Percentiles rank a stretch among this genome's conserved stretches.
These are phyloP conservation scores for Amblyornis subalaris DNA, from an alignment of 2,113 vertebrate genomes.

Conservation along the genomic window DNA sequence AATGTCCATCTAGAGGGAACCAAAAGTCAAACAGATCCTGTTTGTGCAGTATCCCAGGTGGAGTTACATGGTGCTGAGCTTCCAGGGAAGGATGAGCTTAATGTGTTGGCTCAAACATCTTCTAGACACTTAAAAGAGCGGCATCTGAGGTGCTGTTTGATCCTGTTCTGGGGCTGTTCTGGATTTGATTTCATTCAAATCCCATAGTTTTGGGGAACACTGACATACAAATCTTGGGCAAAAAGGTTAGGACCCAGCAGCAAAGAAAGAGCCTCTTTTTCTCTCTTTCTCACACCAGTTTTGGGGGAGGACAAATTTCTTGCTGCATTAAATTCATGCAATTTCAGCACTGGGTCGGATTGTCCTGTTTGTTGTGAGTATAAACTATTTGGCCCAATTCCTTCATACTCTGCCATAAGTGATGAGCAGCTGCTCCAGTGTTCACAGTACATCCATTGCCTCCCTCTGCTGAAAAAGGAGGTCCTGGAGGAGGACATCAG, in stretches of 20 bases:
- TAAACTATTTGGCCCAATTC: neutral
- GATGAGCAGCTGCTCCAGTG: neutral
- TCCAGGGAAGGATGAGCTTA: neutral
- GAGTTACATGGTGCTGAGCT: neutral
- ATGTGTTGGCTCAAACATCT: neutral
- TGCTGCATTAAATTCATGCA: neutral
- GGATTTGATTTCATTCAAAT: neutral
- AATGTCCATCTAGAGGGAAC: neutral
- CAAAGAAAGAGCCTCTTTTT: too few relatives aligned
- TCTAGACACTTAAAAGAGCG: fast-evolving
- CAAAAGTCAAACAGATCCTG: neutral
- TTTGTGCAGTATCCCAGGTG: neutral
- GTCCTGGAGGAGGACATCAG: neutral
- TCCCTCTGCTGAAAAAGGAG: neutral
- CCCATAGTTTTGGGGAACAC: neutral
- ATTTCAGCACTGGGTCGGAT: neutral
- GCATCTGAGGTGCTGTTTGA: neutral
- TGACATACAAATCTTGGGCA: neutral
- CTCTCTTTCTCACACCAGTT: neutral
- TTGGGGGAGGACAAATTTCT: neutral
- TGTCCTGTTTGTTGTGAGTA: neutral
- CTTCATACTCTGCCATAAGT: neutral
- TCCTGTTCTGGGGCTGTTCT: neutral
- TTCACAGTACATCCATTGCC: neutral
- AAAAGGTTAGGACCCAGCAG: neutral